phyloP scores from a whole-genome alignment of 2,888 invertebrate genomes.

The Torymus tubicola region DNA sequence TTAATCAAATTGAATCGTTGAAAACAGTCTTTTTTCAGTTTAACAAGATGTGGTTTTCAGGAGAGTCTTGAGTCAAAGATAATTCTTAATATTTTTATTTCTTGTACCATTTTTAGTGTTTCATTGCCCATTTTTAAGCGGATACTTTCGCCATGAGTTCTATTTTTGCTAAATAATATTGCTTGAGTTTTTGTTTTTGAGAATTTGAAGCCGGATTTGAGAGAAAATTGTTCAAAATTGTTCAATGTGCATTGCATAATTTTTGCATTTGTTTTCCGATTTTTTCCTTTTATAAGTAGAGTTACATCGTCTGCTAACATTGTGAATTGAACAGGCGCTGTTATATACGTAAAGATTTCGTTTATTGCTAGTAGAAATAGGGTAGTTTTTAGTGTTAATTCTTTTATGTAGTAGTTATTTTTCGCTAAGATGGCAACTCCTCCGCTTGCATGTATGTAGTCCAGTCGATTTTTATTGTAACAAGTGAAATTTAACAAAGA shows the following conservation, averaged over 20 bases:
- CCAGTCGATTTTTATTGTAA: conserved; percentile 49
- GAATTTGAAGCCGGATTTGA: background rate
- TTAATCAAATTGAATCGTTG: too few species aligned
- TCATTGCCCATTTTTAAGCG: background rate
- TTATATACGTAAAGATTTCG: too few species aligned
- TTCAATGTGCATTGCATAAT: background rate
- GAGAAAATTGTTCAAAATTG: background rate
- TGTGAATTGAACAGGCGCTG: too few species aligned
- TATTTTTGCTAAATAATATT: background rate
- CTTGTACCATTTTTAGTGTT: background rate
- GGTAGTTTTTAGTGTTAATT: conserved; percentile 46
- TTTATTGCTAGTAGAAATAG: too few species aligned
- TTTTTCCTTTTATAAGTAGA: conserved; percentile 8
- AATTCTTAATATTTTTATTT: background rate
- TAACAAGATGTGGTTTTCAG: background rate
- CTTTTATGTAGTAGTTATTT: conserved; percentile 38
- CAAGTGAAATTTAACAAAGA: conserved; percentile 16
- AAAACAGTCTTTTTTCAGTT: background rate
- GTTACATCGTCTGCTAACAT: too few species aligned
- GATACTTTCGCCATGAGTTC: background rate
- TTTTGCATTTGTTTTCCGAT: background rate
- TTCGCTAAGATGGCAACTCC: conserved; percentile 56
- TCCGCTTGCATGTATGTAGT: conserved; percentile 54
- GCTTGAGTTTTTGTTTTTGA: background rate
- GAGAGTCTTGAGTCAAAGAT: background rate